Conservation (phyloP, 2,113 vertebrate genomes). For the Podilymbus podiceps region DNA sequence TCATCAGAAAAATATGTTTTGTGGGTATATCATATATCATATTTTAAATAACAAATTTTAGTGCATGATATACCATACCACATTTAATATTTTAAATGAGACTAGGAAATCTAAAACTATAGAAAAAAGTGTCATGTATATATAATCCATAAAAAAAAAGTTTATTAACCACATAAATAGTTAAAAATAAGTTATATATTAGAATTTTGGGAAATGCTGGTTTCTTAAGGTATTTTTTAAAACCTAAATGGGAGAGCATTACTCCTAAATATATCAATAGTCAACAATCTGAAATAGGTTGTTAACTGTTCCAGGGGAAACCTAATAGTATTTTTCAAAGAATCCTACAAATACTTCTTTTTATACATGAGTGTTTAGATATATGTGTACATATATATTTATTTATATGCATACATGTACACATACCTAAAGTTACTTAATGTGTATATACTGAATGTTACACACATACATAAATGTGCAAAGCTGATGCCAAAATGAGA, state of each 20-base stretch:
- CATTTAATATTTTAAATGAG: not conserved
- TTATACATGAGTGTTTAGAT: not conserved
- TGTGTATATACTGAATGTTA: not conserved
- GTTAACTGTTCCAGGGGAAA: not conserved
- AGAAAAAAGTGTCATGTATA: not conserved
- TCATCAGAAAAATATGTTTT: not conserved
- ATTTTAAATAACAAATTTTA: slow-evolving; percentile 24
- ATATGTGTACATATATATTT: not conserved
- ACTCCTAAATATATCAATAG: not conserved
- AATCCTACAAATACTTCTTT: not conserved
- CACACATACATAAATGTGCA: not conserved
- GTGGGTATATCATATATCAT: not conserved
- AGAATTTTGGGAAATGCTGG: not conserved
- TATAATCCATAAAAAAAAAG: not conserved
- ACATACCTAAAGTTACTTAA: not conserved
- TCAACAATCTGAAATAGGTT: not conserved
- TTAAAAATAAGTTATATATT: not conserved
- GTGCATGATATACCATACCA: not conserved
- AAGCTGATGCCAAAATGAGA: not conserved
- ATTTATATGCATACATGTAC: not conserved
- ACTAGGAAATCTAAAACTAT: not conserved
- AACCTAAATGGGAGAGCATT: not conserved
- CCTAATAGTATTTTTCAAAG: not conserved
- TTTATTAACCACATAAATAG: not conserved
- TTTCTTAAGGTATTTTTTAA: not conserved